A percentile compares a stretch with the other conserved stretches of the same genome.
Conservation (phyloP, 1,140 invertebrate species). For the Neodiprion fabricii region DNA sequence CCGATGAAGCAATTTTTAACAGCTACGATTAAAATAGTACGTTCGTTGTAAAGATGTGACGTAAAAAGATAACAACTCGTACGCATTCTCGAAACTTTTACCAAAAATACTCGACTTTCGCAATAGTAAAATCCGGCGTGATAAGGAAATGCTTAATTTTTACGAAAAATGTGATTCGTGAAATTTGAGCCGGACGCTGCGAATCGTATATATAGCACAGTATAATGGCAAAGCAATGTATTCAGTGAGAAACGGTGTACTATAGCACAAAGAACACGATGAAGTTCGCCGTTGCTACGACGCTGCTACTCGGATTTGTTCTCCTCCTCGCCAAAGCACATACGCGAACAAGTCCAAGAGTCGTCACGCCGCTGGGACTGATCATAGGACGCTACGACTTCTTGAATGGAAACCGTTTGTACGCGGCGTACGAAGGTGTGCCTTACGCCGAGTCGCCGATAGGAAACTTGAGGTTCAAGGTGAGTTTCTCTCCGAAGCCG, state of each 20-base stretch:
- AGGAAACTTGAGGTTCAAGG: conserved; percentile 80
- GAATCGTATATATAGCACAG: background rate
- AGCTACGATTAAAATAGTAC: too few relatives aligned
- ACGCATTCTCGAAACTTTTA: too few relatives aligned
- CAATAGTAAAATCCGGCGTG: too few relatives aligned
- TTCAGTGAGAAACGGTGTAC: background rate
- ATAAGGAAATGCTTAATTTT: too few relatives aligned
- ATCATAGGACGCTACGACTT: background rate
- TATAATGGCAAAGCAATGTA: background rate
- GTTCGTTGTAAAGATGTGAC: too few relatives aligned
- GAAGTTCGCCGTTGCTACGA: background rate
- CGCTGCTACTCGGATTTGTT: background rate
- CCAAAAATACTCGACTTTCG: too few relatives aligned
- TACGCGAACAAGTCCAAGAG: background rate
- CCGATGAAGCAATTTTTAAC: too few relatives aligned
- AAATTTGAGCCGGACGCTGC: too few relatives aligned
- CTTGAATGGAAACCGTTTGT: background rate
- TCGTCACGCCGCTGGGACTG: background rate
- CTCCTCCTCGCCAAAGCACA: background rate
- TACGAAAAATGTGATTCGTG: too few relatives aligned
- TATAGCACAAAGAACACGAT: background rate
- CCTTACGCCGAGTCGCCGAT: conserved; percentile 85
- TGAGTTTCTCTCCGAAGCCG: conserved; percentile 38
- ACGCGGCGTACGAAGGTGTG: conserved; percentile 86
- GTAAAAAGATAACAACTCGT: too few relatives aligned